Percentiles rank a stretch among this genome's conserved stretches.
Conservation (phyloP, 2,797 vertebrate genomes). For the Parambassis ranga region DNA sequence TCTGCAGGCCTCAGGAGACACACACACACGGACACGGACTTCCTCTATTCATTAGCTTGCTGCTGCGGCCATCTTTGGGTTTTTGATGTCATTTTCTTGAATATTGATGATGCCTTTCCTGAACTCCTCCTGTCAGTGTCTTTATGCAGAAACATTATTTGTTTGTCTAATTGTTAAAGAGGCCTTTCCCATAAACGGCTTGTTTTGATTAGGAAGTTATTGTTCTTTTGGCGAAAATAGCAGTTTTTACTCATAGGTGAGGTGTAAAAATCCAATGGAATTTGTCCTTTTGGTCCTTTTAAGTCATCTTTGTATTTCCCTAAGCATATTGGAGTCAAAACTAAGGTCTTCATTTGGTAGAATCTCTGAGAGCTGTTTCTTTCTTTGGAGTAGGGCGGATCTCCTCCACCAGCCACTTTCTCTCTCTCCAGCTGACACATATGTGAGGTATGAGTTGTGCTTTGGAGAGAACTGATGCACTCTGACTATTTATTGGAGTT, state of each 20-base stretch:
- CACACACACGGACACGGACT: not conserved
- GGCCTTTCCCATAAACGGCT: too few species aligned
- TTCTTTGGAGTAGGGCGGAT: too few species aligned
- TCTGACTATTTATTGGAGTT: constrained; percentile 12
- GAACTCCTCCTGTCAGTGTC: not conserved
- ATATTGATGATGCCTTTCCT: not conserved
- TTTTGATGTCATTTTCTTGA: not conserved
- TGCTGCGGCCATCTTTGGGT: not conserved
- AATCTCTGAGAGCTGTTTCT: not conserved
- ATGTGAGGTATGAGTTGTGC: not conserved
- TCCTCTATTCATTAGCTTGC: not conserved
- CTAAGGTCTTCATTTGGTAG: not conserved
- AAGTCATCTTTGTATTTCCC: too few species aligned
- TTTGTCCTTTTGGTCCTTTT: too few species aligned
- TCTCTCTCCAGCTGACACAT: not conserved
- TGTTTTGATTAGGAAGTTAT: too few species aligned
- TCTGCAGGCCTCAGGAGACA: not conserved
- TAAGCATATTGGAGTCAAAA: too few species aligned
- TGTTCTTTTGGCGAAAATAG: too few species aligned
- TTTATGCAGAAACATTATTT: not conserved
- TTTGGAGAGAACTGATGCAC: not conserved
- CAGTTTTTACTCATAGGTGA: too few species aligned
- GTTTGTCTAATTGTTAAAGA: too few species aligned
- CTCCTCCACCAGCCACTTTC: not conserved
- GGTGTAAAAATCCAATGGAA: too few species aligned